A percentile compares a stretch with the other conserved stretches of the same genome.
Evolutionary conservation across 2,888 invertebrate species (phyloP).

Genomic region (Hedychridium roseum): DNA sequence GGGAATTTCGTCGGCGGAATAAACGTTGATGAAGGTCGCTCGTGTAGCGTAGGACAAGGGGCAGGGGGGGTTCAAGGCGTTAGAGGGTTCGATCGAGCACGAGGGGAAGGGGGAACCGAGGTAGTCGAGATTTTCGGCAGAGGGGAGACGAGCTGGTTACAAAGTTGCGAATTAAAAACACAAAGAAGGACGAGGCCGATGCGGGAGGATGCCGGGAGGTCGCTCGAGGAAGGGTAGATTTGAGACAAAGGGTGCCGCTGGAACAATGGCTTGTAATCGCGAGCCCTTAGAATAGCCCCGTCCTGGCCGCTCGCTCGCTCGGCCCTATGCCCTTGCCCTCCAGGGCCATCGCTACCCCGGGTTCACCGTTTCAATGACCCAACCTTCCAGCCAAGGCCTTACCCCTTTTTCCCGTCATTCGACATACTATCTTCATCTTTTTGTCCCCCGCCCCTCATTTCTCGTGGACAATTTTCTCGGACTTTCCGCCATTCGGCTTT

Average conservation of each 20-base stretch:
- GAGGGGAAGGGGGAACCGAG: slow-evolving; percentile 7
- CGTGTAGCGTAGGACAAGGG: slow-evolving; percentile 22
- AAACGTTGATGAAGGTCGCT: slow-evolving; percentile 38
- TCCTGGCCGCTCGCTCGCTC: slow-evolving; percentile 40
- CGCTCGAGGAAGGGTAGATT: slow-evolving; percentile 45
- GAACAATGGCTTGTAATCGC: slow-evolving; percentile 63
- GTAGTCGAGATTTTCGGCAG: slow-evolving; percentile 29
- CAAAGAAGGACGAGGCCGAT: slow-evolving; percentile 52
- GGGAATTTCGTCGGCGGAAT: slow-evolving; percentile 29
- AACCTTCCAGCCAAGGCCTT: background rate
- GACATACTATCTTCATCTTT: slow-evolving; percentile 11
- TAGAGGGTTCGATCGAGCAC: slow-evolving; percentile 7
- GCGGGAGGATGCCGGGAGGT: slow-evolving; percentile 20
- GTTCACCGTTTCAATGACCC: background rate
- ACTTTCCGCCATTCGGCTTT: too few relatives aligned
- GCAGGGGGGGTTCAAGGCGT: slow-evolving; percentile 9
- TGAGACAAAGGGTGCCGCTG: slow-evolving; percentile 60
- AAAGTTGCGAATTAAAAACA: slow-evolving; percentile 59
- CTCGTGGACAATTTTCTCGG: slow-evolving; percentile 19
- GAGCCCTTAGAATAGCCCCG: slow-evolving; percentile 56
- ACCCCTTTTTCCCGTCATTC: background rate
- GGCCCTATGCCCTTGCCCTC: slow-evolving; percentile 30
- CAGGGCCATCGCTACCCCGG: slow-evolving; percentile 16
- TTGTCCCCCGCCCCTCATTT: slow-evolving; percentile 7
- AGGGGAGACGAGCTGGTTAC: slow-evolving; percentile 44